These are phyloP conservation scores for Xanthorhoe spadicearia DNA, from an alignment of 2,888 invertebrate genomes.

Conservation along the genomic window DNA sequence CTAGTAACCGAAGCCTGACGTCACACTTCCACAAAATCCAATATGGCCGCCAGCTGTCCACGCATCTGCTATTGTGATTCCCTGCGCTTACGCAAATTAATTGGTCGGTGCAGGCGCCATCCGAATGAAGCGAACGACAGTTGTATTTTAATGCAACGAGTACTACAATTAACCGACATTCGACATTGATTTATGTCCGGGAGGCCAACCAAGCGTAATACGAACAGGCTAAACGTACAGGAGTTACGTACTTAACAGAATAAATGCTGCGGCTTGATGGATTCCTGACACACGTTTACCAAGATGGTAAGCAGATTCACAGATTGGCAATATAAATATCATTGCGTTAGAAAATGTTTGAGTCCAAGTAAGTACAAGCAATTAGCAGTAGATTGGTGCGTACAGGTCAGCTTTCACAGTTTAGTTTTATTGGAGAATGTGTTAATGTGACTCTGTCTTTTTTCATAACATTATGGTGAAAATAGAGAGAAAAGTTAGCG, in stretches of 20 bases:
- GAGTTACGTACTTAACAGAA: neutral
- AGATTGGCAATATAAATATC: conserved; percentile 50
- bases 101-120: conserved; percentile 62
- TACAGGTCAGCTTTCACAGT: conserved; percentile 38
- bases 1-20: conserved; percentile 55
- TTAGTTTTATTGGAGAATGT: conserved; percentile 33
- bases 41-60: conserved; percentile 69
- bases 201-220: neutral
- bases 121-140: conserved; percentile 48
- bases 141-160: conserved; percentile 51
- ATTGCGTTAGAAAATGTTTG: conserved; percentile 47
- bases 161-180: conserved; percentile 44
- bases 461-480: conserved; percentile 28
- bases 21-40: conserved; percentile 58
- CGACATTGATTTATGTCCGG: conserved; percentile 47
- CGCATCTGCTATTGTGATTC: conserved; percentile 74
- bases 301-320: conserved; percentile 40
- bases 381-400: conserved; percentile 46
- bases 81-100: conserved; percentile 68
- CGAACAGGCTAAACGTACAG: conserved; percentile 29
- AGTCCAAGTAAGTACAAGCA: conserved; percentile 45
- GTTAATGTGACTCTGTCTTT: conserved; percentile 21
- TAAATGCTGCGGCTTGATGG: neutral
- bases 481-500: conserved; percentile 23
- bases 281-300: neutral